Evolutionary conservation across 2,113 vertebrate species (phyloP), one percentile per base, ranked within the genome.

Genomic region (Egretta garzetta): DNA sequence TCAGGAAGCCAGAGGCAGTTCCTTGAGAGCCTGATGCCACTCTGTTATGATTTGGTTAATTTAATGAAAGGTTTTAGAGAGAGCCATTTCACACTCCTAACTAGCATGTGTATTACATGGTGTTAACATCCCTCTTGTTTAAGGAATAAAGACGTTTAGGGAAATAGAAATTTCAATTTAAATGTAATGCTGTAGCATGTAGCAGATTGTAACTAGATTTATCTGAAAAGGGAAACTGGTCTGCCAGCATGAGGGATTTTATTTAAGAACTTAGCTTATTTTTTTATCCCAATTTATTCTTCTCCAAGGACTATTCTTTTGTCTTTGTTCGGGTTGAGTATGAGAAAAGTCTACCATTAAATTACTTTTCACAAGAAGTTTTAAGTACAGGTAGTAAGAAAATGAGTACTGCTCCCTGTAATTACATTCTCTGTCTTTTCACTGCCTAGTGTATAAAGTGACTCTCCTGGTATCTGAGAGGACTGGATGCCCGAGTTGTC

Each of bases 1-100:
- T 91, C 81, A 80, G 58, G 49, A 96, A 72, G 89, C 95, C 90
- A 52, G 77, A 89, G 89, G 93, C 91, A 93, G 53, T 96, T 96
- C 87, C 95, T 97, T 95, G 91, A 95, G 89, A 91, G 49, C 63
- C n/a, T 83, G 45, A 59, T 96, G 89, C 79, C 59, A 10, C 81
- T 86, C 56, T 83, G 52, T 84, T 75, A 23, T 2, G 49, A 85
- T 96, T 82, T 93, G 80, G 45, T 87, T 96, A 93, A 90, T 81
- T 75, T 87, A 94, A 86, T 93, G 86, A 58, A 58, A 85, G 77
- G 35, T 94, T 89, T 80, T 53, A 87, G 72, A 49, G 70, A 91
- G 91, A 52, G 26, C 81, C 45, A 49, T 89, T 95, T 91, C 80
- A 91, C 76, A 28, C 70, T 84, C 68, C 14, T 64, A 60, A 64